A percentile compares a stretch with the other conserved stretches of the same genome.
phyloP scores from a whole-genome alignment of 2,113 vertebrate species.

The Spermophilus dauricus region DNA sequence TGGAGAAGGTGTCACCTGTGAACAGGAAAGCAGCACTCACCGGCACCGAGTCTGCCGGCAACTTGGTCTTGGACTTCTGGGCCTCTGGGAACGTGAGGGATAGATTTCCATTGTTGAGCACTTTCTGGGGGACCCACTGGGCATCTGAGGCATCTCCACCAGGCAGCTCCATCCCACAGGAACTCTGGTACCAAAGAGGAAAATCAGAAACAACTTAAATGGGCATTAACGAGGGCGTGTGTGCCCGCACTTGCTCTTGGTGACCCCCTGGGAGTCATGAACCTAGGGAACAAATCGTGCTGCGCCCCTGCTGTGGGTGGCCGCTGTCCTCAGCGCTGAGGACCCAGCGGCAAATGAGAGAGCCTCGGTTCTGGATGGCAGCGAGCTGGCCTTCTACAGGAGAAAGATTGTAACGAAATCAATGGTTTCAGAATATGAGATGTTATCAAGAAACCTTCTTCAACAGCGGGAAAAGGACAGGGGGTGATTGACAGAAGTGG shows the following conservation, averaged over 20 bases:
- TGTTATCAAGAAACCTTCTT: not conserved
- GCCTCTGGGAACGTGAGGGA: not conserved
- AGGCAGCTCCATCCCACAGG: not conserved
- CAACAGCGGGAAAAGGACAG: not conserved
- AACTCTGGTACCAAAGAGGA: not conserved
- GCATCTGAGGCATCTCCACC: not conserved
- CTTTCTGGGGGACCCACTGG: not conserved
- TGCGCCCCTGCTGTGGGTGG: accelerated
- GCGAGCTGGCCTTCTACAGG: not conserved
- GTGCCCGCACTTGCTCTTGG: not conserved
- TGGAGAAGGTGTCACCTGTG: not conserved
- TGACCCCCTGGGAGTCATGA: not conserved
- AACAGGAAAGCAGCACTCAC: not conserved
- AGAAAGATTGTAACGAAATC: not conserved
- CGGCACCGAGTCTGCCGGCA: too few relatives aligned
- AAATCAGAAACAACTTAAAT: not conserved
- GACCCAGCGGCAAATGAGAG: accelerated
- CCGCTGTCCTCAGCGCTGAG: not conserved
- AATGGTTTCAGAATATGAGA: not conserved
- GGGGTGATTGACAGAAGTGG: not conserved
- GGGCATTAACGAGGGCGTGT: too few relatives aligned
- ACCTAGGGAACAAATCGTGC: not conserved
- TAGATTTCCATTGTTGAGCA: not conserved
- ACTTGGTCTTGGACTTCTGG: not conserved
- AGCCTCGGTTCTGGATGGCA: not conserved